These are phyloP conservation scores for Burhinus oedicnemus DNA, from an alignment of 2,113 vertebrate species.

Conservation along the genomic window DNA sequence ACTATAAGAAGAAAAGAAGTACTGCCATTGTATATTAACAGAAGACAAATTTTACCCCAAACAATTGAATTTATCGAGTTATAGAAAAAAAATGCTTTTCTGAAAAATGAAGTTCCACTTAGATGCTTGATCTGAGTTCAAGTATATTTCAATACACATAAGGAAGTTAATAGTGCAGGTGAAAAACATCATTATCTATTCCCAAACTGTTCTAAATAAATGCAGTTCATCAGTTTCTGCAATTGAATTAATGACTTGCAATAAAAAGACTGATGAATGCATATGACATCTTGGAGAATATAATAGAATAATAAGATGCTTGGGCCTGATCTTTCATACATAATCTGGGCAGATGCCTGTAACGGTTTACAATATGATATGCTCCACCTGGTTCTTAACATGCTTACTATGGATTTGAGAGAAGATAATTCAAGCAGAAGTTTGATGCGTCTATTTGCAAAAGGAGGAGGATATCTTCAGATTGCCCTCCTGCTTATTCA, in stretches of 20 bases:
- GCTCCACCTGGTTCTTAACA: not conserved
- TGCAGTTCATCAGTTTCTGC: not conserved
- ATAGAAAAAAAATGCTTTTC: not conserved
- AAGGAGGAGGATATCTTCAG: not conserved
- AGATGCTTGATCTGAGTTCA: not conserved
- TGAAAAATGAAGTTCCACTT: not conserved
- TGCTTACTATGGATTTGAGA: not conserved
- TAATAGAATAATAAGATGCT: not conserved
- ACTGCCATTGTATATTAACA: not conserved
- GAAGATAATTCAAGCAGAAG: not conserved
- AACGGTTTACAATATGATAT: not conserved
- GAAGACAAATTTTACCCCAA: not conserved
- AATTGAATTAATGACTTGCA: not conserved
- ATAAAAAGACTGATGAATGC: slow-evolving; percentile 18
- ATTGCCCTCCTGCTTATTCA: not conserved
- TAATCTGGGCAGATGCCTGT: not conserved
- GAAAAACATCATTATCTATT: not conserved
- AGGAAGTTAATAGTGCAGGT: not conserved
- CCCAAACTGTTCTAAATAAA: not conserved
- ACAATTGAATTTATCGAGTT: not conserved
- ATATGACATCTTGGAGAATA: not conserved
- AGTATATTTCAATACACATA: not conserved
- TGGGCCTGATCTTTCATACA: not conserved
- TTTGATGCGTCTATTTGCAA: not conserved
- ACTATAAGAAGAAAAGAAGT: not conserved